These are phyloP conservation scores for Creontiades dilutus DNA, from an alignment of 2,888 invertebrate genomes.

Conservation along the genomic window DNA sequence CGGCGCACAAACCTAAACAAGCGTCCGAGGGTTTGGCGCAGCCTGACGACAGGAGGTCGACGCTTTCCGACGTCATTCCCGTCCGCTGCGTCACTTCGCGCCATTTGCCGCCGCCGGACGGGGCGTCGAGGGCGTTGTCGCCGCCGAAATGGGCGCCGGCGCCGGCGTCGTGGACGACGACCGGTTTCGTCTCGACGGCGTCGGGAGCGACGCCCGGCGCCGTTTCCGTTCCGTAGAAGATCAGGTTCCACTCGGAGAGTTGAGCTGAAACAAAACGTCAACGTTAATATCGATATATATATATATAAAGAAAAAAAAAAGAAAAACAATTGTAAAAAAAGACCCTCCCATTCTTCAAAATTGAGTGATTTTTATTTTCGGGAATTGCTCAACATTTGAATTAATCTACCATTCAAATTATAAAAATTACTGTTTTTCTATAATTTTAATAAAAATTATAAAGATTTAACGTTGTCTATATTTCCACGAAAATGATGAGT, in stretches of 20 bases:
- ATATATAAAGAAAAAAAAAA: conserved; percentile 73
- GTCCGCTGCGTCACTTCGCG: conserved; percentile 73
- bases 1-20: conserved; percentile 76
- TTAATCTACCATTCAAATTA: no score
- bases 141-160: conserved; percentile 66
- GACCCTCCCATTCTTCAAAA: no score
- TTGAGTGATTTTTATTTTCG: no score
- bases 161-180: conserved; percentile 45
- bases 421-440: no score
- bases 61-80: conserved; percentile 73
- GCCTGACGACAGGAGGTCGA: conserved; percentile 68
- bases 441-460: no score
- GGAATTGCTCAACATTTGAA: no score
- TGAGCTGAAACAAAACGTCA: conserved; percentile 77
- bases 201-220: conserved; percentile 77
- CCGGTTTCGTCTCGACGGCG: conserved; percentile 51
- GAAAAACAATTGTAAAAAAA: no score
- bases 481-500: no score
- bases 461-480: no score
- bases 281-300: conserved; percentile 71
- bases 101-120: conserved; percentile 60
- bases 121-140: conserved; percentile 71
- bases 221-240: conserved; percentile 88
- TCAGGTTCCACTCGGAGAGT: conserved; percentile 88
- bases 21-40: conserved; percentile 75